Conservation (phyloP, 2,888 invertebrate species). For the Oxytorus armatus region DNA sequence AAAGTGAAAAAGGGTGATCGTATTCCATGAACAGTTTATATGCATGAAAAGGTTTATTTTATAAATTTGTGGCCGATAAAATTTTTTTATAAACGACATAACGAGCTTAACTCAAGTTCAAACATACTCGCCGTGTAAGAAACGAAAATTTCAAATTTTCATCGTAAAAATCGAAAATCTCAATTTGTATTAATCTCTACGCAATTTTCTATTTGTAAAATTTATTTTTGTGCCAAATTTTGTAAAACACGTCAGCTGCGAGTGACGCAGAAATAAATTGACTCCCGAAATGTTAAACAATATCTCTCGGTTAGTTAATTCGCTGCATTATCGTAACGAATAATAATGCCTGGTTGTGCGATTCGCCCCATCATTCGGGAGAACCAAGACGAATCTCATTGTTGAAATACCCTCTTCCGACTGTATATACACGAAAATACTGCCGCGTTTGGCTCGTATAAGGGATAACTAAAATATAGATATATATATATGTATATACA, state of each 20-base stretch:
- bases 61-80: too few species aligned
- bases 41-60: too few species aligned
- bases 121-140: too few species aligned
- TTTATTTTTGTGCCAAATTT: conserved; percentile 9
- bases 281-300: conserved; percentile 56
- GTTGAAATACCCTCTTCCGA: conserved; percentile 60
- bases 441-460: conserved; percentile 19
- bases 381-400: conserved; percentile 71
- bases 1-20: too few species aligned
- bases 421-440: conserved; percentile 24
- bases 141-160: too few species aligned
- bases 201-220: too few species aligned
- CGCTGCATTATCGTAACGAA: conserved; percentile 42
- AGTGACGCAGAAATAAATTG: conserved; percentile 27
- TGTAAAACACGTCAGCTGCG: conserved; percentile 9
- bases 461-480: conserved; percentile 43
- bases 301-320: conserved; percentile 64
- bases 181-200: too few species aligned
- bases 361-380: conserved; percentile 68
- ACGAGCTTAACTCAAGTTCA: too few species aligned
- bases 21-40: too few species aligned
- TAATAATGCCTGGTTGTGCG: conserved; percentile 71
- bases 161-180: too few species aligned
- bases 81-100: too few species aligned
- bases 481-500: conserved; percentile 2